These are phyloP conservation scores for Macrosoma leucophasiata DNA, from an alignment of 2,888 invertebrate genomes.

Conservation along the genomic window DNA sequence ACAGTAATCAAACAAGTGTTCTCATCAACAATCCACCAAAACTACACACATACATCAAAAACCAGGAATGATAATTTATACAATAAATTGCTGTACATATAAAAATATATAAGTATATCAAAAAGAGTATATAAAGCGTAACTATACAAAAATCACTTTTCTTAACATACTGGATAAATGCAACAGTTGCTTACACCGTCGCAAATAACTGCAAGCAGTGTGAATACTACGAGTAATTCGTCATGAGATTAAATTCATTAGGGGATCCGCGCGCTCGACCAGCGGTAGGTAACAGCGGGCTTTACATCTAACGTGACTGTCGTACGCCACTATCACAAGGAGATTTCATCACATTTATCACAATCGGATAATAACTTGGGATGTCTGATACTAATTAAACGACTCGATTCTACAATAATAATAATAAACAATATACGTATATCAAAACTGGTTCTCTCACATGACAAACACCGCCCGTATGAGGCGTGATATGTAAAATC, in stretches of 20 bases:
- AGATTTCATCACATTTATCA: slow-evolving; percentile 71
- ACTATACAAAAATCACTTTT: slow-evolving; percentile 66
- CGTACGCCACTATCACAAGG: slow-evolving; percentile 70
- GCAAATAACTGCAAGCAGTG: slow-evolving; percentile 44
- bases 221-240: slow-evolving; percentile 55
- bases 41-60: slow-evolving; percentile 32
- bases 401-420: no score
- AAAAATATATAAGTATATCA: slow-evolving; percentile 55
- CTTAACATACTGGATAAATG: slow-evolving; percentile 67
- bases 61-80: slow-evolving; percentile 65
- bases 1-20: slow-evolving; percentile 42
- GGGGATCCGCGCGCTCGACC: slow-evolving; percentile 32
- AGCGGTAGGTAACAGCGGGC: slow-evolving; percentile 56
- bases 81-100: slow-evolving; percentile 66
- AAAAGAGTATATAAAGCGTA: slow-evolving; percentile 53
- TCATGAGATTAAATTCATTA: slow-evolving; percentile 41
- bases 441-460: no score
- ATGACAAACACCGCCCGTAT: no score
- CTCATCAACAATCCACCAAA: slow-evolving; percentile 24
- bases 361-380: slow-evolving; percentile 56
- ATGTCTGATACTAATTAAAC: slow-evolving; percentile 23
- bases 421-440: no score
- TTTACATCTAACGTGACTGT: slow-evolving; percentile 68
- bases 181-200: slow-evolving; percentile 56
- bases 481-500: no score